Percentiles rank a stretch among this genome's conserved stretches.
These are phyloP conservation scores for Agrochola lota DNA, from an alignment of 2,888 invertebrate genomes.

Conservation along the genomic window DNA sequence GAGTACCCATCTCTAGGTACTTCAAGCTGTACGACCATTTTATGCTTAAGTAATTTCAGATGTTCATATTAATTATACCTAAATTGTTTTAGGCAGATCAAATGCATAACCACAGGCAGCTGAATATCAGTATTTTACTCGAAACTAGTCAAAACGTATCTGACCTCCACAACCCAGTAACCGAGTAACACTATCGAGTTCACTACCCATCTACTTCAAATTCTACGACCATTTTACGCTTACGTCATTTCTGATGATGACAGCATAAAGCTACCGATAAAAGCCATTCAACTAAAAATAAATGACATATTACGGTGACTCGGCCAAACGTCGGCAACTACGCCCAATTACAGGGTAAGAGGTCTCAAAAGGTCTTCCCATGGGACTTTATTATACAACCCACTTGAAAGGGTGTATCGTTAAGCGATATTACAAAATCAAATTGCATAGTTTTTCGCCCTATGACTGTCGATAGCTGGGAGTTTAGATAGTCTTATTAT, in stretches of 20 bases:
- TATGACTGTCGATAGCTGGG: constrained; percentile 38
- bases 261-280: constrained; percentile 46
- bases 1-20: neutral
- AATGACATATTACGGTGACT: constrained; percentile 67
- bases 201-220: constrained; percentile 19
- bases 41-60: neutral
- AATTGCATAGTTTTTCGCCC: constrained; percentile 73
- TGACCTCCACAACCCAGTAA: neutral
- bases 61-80: neutral
- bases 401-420: constrained; percentile 70
- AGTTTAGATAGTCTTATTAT: constrained; percentile 47
- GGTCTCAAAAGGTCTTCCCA: constrained; percentile 67
- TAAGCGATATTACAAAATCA: constrained; percentile 70
- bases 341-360: constrained; percentile 66
- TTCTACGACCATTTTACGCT: constrained; percentile 24
- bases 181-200: neutral
- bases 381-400: constrained; percentile 71
- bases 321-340: constrained; percentile 54
- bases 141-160: neutral
- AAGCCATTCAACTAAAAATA: constrained; percentile 66
- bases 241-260: constrained; percentile 41
- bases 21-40: constrained; percentile 3
- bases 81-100: neutral
- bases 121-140: neutral
- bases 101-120: neutral